Conservation (phyloP, 2,888 invertebrate species). For the Troides oblongomaculatus region DNA sequence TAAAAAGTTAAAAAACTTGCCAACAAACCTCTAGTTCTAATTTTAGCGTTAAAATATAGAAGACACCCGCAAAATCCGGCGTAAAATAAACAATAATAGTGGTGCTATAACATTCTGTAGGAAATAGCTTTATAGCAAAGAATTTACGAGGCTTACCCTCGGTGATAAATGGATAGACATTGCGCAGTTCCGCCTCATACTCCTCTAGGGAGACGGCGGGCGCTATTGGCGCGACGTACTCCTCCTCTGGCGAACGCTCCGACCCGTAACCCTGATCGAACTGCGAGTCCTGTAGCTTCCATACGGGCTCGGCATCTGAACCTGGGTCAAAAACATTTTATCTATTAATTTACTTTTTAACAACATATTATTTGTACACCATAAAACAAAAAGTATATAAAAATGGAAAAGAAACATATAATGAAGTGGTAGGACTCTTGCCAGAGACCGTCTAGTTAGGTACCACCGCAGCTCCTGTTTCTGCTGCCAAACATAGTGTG, state of each 20-base stretch:
- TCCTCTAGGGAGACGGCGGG: conserved; percentile 76
- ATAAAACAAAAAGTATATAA: no score
- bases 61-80: conserved; percentile 1
- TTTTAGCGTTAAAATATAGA: conserved; percentile 2
- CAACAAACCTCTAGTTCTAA: background rate
- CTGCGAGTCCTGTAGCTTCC: conserved; percentile 78
- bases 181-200: conserved; percentile 80
- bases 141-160: conserved; percentile 77
- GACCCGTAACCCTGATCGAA: conserved; percentile 89
- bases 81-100: conserved; percentile 29
- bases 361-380: no score
- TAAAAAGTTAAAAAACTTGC: no score
- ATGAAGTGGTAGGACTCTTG: no score
- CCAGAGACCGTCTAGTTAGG: no score
- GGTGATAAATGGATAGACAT: conserved; percentile 84
- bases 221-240: conserved; percentile 84
- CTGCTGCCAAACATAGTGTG: no score
- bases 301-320: conserved; percentile 75
- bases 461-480: no score
- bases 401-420: no score
- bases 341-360: background rate
- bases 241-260: conserved; percentile 88
- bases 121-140: conserved; percentile 28
- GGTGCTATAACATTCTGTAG: conserved; percentile 25
- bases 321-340: conserved; percentile 55